Base-by-base conservation (phyloP, 2,888 invertebrate genomes). In the Conistra vaccinii region DNA sequence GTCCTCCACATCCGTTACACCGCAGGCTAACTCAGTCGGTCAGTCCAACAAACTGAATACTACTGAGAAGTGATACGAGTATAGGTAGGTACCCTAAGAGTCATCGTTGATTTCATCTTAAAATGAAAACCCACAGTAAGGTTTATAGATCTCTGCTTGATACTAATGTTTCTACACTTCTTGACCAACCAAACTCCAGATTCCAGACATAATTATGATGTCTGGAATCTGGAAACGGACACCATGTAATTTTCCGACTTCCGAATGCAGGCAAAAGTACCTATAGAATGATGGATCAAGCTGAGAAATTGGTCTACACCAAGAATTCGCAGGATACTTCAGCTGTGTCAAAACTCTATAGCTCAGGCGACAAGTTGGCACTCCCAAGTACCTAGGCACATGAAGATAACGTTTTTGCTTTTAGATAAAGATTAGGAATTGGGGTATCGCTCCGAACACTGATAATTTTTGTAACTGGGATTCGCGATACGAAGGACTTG, bases 381-480 rank as follows among this genome's bases (percentile, higher is more conserved):
- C 77, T 81, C 77, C 80, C 67, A 35, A 51, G 39, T 58, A 63
- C 35, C 42, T 48, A 48, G 4, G 26, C 67, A 80, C 60, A 61
- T 29, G 61, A 73, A 71, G 82, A 81, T 76, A 84, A 81, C 55
- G 69, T 75, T 84, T 78, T 84, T 65, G 61, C 67, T 75, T 32
- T 69, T 48, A 85, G 84, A 79, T 79, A 84, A 73, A 78, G 82
- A 82, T 83, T 77, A 84, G n/a, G 58, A 84, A 85, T 73, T 79
- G 66, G 84, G 85, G 82, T 79, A 82, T 85, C 84, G 51, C 79
- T 60, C 6, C n/a, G 60, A 67, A 77, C 58, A 58, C 68, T 67
- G 80, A 82, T 76, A 65, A 76, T 76, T 39, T 73, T 73, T 53
- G 48, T 71, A 62, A 61, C 69, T 55, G 51, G 66, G 58, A 71